A percentile compares a stretch with the other conserved stretches of the same genome.
Conservation (phyloP, 2,113 vertebrate genomes). For the Blennius ocellaris region DNA sequence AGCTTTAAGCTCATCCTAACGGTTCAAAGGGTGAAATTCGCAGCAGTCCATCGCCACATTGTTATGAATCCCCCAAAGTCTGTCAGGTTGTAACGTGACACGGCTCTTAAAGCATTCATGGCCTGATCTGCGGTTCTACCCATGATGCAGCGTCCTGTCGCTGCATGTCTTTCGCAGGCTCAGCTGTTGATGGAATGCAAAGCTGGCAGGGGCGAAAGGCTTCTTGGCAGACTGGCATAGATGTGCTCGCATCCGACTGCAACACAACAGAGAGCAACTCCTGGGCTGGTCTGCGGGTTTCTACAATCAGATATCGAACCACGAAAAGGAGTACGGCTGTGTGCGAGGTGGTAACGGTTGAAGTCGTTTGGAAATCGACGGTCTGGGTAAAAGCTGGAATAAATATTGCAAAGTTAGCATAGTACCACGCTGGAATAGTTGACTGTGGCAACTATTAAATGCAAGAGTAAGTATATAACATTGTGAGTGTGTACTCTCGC, state of each 20-base stretch:
- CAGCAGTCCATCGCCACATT: conserved; percentile 6
- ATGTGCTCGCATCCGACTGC: conserved; percentile 5
- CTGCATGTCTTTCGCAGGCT: conserved; percentile 66
- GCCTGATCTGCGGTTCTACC: conserved; percentile 33
- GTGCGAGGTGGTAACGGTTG: not conserved
- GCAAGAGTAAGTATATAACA: too few relatives aligned
- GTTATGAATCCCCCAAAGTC: conserved; percentile 30
- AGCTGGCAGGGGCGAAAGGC: conserved; percentile 38
- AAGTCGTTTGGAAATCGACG: not conserved
- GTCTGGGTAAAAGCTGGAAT: too few relatives aligned
- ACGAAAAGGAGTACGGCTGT: not conserved
- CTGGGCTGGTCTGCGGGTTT: not conserved
- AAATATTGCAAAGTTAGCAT: too few relatives aligned
- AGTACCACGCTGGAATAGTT: too few relatives aligned
- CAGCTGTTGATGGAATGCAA: conserved; percentile 74
- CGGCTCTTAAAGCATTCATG: conserved; percentile 36
- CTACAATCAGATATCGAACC: not conserved
- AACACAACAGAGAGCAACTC: not conserved
- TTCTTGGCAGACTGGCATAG: conserved; percentile 32
- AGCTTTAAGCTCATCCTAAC: conserved; percentile 12
- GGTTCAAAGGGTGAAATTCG: conserved; percentile 36
- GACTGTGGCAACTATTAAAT: too few relatives aligned
- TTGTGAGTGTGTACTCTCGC: too few relatives aligned
- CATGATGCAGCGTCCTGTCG: conserved; percentile 59
- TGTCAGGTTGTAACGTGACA: conserved; percentile 63